These are phyloP conservation scores for Rhabditoides inermis DNA, from an alignment of 2,888 invertebrate species.

Conservation along the genomic window DNA sequence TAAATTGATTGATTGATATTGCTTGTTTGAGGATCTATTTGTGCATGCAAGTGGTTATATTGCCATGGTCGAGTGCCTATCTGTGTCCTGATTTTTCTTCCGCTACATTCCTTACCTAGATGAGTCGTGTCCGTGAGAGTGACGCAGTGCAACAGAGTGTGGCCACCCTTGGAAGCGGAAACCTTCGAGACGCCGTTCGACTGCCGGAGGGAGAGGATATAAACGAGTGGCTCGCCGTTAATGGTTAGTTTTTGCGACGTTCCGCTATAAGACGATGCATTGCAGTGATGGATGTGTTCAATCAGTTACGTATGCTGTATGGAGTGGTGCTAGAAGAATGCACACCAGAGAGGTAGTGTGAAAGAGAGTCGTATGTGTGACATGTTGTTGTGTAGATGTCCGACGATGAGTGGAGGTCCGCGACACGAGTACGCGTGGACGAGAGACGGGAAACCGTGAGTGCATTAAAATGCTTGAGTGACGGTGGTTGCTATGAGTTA, in stretches of 20 bases:
- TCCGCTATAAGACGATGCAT: slow-evolving; percentile 27
- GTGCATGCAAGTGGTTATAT: not conserved
- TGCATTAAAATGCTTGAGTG: not conserved
- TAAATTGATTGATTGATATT: not conserved
- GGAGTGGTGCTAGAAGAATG: slow-evolving; percentile 97
- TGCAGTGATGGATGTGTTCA: slow-evolving; percentile 96
- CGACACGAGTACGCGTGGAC: slow-evolving; percentile 99
- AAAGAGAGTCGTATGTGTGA: too few relatives aligned
- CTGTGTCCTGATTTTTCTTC: too few relatives aligned
- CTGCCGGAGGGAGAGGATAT: slow-evolving; percentile 81
- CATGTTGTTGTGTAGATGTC: slow-evolving; percentile 20
- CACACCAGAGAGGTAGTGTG: too few relatives aligned
- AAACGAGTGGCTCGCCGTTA: slow-evolving; percentile 99
- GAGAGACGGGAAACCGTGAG: slow-evolving; percentile 78
- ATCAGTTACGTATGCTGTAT: slow-evolving; percentile 99
- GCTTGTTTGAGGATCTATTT: not conserved
- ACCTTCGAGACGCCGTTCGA: slow-evolving; percentile 81
- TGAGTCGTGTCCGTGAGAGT: not conserved
- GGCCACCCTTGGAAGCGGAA: slow-evolving; percentile 84
- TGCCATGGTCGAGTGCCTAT: not conserved
- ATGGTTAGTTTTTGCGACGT: slow-evolving; percentile 68
- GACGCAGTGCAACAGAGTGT: slow-evolving; percentile 72
- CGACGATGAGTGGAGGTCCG: slow-evolving; percentile 82
- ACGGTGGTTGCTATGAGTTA: not conserved
- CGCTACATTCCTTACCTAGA: too few relatives aligned